Evolutionary conservation across 2,797 vertebrate genomes (phyloP).

Genomic region (Vespertilio murinus): DNA sequence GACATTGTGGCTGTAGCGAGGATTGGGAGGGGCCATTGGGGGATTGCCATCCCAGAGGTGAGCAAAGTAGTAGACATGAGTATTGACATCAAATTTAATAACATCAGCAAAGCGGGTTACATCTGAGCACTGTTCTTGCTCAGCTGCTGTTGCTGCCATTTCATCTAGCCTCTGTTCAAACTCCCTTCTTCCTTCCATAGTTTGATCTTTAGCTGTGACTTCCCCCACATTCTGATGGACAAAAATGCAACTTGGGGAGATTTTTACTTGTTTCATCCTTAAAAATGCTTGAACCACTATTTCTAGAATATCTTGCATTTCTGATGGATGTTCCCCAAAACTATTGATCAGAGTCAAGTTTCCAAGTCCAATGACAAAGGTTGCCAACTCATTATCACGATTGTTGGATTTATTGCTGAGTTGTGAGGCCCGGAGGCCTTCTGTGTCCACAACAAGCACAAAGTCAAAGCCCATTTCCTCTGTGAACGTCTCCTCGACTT

Average conservation of each 20-base stretch:
- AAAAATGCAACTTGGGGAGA: conserved; percentile 83
- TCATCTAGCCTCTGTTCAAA: conserved; percentile 85
- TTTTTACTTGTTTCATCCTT: conserved; percentile 85
- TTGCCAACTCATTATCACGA: conserved; percentile 86
- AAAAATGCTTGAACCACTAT: conserved; percentile 87
- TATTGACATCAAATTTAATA: conserved; percentile 83
- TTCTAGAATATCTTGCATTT: conserved; percentile 88
- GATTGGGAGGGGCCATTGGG: conserved; percentile 86
- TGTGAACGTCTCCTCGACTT: conserved; percentile 71
- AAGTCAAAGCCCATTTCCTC: conserved; percentile 79
- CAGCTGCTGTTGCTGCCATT: conserved; percentile 81
- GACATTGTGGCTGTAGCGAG: conserved; percentile 83
- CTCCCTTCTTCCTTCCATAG: conserved; percentile 80
- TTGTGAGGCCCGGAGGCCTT: conserved; percentile 84
- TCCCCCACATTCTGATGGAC: conserved; percentile 84
- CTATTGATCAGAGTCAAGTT: conserved; percentile 89
- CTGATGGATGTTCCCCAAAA: conserved; percentile 87
- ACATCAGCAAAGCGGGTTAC: conserved; percentile 81
- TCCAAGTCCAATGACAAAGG: conserved; percentile 87
- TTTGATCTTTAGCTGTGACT: conserved; percentile 83
- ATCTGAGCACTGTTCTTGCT: conserved; percentile 80
- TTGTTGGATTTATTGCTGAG: conserved; percentile 77
- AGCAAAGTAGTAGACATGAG: conserved; percentile 84
- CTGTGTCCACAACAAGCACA: conserved; percentile 85
- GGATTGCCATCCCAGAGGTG: conserved; percentile 87